phyloP scores from a whole-genome alignment of 2,888 invertebrate species.

The Diadegma fenestrale region DNA sequence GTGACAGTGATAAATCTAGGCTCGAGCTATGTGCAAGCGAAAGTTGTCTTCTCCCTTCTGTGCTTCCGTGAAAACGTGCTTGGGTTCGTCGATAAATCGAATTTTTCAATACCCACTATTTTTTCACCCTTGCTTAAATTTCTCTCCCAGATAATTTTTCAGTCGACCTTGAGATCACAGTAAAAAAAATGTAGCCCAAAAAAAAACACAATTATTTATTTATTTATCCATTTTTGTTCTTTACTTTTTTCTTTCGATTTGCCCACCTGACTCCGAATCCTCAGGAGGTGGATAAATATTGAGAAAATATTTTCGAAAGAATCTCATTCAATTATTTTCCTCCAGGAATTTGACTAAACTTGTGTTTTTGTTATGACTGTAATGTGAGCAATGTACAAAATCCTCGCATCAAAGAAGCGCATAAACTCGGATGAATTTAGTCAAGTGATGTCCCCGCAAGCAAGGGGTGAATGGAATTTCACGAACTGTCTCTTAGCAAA shows the following conservation, averaged over 20 bases:
- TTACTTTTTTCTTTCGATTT: too few relatives aligned
- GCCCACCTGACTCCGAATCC: too few relatives aligned
- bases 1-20: slow-evolving; percentile 78
- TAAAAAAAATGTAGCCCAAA: not conserved
- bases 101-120: slow-evolving; percentile 13
- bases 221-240: not conserved
- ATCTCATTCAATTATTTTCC: too few relatives aligned
- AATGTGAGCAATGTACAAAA: not conserved
- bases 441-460: not conserved
- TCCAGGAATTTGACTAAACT: not conserved
- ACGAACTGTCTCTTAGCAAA: not conserved
- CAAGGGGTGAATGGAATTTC: not conserved
- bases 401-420: not conserved
- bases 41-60: slow-evolving; percentile 21
- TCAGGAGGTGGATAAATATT: not conserved
- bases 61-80: slow-evolving; percentile 30
- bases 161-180: not conserved
- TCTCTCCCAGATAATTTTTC: not conserved
- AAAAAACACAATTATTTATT: not conserved
- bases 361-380: not conserved
- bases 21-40: slow-evolving; percentile 13
- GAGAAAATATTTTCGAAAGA: not conserved
- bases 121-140: not conserved
- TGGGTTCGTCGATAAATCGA: slow-evolving; percentile 36
- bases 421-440: not conserved